Base-by-base conservation (phyloP, 2,113 vertebrate genomes). In the Delphinapterus leucas region DNA sequence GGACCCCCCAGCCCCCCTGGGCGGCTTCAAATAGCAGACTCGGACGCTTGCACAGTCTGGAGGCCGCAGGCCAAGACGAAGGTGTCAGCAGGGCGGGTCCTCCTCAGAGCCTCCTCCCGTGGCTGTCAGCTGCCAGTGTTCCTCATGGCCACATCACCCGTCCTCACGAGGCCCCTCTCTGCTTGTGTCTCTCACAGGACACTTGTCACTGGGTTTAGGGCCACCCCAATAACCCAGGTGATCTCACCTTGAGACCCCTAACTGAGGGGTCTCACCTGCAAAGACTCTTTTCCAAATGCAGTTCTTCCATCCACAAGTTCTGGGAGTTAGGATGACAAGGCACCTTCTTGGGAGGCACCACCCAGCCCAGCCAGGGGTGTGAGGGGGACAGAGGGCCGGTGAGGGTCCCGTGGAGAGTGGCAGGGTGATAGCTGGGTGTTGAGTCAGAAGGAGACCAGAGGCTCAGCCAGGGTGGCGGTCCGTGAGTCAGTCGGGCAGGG, bases 61-160 rank as follows among this genome's bases (percentile, higher is more conserved):
- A 33, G 41, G 26, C 73, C 26, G 5, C 23, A 21, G 60, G 21
- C 23, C 21, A 28, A 31, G 28, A n/a, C 31, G 17, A 23, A 83
- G 82, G 20, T 58, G 21, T 63, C 15, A 6, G 36, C 38, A 12
- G 53, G 76, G 21, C 53, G 1, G 0, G 0, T 4, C 18, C n/a
- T 8, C 26, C 21, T 15, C 21, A 12, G 65, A 49, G 73, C 9
- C 83, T 44, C 36, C n/a, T n/a, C 3, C 58, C 14, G 28, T 11
- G 53, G 38, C 90, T 38, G 20, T 8, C 14, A 11, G 17, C 25
- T 2, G 2, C 65, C 1, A 1, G 18, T 8, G 0, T n/a, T 36
- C 63, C 25, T 2, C 6, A n/a, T 2, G 67, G 36, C 20, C 2
- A 0, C 6, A 0, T 12, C 33, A 63, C 17, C n/a, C 8, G 5